A percentile compares a stretch with the other conserved stretches of the same genome.
Conservation (phyloP, 2,113 vertebrate species). For the Megaceryle torquata region DNA sequence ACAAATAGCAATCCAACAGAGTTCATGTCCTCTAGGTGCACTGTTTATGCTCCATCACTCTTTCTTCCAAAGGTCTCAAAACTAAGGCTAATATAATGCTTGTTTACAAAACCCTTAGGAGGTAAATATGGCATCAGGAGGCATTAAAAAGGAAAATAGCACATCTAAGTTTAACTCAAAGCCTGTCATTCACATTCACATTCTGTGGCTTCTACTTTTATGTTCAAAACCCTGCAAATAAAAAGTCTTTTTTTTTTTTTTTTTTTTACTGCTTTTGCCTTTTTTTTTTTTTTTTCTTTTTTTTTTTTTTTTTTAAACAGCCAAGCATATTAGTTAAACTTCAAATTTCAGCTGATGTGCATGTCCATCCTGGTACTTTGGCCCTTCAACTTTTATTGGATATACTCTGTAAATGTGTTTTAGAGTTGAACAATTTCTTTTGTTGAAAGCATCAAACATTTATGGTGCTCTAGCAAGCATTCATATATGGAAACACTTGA, state of each 20-base stretch:
- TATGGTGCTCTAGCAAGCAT: neutral
- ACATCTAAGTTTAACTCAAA: neutral
- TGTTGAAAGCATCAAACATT: neutral
- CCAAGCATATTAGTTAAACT: neutral
- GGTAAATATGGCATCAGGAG: neutral
- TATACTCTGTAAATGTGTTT: neutral
- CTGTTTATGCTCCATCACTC: neutral
- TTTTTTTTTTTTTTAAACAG: neutral
- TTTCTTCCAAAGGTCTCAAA: neutral
- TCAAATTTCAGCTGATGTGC: neutral
- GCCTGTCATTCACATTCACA: neutral
- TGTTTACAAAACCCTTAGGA: neutral
- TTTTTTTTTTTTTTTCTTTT: too few species aligned
- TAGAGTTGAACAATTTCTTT: neutral
- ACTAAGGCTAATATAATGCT: neutral
- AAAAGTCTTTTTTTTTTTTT: neutral
- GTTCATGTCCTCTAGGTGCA: neutral
- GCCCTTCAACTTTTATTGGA: neutral
- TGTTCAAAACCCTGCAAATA: neutral
- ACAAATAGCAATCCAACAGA: neutral
- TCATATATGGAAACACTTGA: neutral
- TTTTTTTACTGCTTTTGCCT: neutral
- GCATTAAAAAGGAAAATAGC: neutral
- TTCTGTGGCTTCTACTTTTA: neutral
- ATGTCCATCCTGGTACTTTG: neutral